A percentile compares a stretch with the other conserved stretches of the same genome.
These are phyloP conservation scores for Falco peregrinus DNA, from an alignment of 2,797 vertebrate species.

Conservation along the genomic window DNA sequence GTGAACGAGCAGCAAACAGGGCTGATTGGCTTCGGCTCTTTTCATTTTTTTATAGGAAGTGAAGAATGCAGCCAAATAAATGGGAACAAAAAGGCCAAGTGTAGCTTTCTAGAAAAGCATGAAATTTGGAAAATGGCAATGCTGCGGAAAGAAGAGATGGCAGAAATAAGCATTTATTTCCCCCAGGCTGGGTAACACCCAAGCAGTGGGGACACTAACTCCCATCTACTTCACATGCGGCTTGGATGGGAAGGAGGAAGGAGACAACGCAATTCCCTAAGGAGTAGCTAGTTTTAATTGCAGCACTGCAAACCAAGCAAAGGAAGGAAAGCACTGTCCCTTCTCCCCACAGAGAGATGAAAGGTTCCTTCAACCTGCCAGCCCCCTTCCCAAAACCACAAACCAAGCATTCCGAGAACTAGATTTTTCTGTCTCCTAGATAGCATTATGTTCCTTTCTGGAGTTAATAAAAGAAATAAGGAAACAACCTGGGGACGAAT, in stretches of 20 bases:
- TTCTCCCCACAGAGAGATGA: background rate
- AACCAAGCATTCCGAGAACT: background rate
- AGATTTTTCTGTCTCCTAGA: background rate
- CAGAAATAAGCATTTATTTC: background rate
- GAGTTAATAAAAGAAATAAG: background rate
- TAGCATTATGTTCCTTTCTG: background rate
- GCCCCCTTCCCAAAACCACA: background rate
- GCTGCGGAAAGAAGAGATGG: background rate
- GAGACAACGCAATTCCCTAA: background rate
- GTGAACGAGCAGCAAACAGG: background rate
- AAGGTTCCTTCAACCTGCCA: background rate
- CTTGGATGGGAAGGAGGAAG: background rate
- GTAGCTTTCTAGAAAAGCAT: background rate
- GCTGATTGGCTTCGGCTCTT: background rate
- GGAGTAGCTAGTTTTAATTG: background rate
- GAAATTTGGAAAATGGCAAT: background rate
- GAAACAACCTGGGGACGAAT: background rate
- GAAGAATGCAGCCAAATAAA: background rate
- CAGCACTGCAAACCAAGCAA: background rate
- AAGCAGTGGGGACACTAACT: background rate
- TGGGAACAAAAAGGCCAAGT: background rate
- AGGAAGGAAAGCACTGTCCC: background rate
- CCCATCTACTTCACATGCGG: background rate
- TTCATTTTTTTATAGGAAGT: background rate
- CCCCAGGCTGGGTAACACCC: background rate